phyloP scores from a whole-genome alignment of 2,797 vertebrate species.

The Fringilla coelebs region DNA sequence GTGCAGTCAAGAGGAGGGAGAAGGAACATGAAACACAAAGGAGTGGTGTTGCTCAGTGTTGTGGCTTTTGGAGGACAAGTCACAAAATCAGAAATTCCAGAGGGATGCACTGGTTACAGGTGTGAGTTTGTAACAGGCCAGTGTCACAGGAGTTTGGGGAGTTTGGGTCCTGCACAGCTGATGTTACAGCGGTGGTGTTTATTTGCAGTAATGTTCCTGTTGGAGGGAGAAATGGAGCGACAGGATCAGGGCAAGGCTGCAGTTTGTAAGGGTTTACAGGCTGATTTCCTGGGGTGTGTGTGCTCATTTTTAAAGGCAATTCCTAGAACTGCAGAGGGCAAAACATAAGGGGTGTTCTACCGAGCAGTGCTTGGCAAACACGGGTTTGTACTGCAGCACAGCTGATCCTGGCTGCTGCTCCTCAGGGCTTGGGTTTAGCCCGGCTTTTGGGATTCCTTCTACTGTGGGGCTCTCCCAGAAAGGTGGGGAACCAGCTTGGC shows the following conservation, averaged over 20 bases:
- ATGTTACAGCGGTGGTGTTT: not conserved
- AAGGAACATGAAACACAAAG: not conserved
- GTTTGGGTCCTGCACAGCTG: not conserved
- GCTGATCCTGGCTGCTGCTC: not conserved
- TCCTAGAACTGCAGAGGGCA: not conserved
- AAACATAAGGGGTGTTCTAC: not conserved
- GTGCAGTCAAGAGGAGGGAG: not conserved
- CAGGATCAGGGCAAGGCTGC: not conserved
- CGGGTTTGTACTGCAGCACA: not conserved
- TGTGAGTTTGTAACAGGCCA: not conserved
- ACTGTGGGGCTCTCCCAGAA: not conserved
- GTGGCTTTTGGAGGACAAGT: not conserved
- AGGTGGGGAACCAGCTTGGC: not conserved
- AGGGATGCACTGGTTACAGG: not conserved
- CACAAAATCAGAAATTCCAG: not conserved
- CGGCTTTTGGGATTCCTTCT: not conserved
- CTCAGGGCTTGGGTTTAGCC: not conserved
- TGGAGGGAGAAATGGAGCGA: not conserved
- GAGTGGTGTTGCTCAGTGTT: not conserved
- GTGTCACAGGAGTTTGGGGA: not conserved
- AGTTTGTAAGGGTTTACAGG: not conserved
- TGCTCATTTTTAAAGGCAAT: not conserved
- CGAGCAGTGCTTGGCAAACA: not conserved
- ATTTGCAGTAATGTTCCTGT: not conserved
- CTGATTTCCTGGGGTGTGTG: not conserved